Conservation (phyloP, 2,113 vertebrate species). For the Callorhinus ursinus region DNA sequence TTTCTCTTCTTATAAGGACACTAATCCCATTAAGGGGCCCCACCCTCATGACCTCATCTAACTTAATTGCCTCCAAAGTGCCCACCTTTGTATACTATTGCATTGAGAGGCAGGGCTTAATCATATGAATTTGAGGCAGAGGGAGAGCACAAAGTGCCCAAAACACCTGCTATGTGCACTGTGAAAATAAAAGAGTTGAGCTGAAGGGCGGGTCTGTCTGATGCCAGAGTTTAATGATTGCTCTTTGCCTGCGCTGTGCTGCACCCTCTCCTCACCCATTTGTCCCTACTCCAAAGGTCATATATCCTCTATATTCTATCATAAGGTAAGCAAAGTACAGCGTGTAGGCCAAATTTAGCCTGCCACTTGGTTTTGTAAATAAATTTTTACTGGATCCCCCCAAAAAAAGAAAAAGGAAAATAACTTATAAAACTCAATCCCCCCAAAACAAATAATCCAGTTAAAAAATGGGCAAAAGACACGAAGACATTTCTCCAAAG, state of each 20-base stretch:
- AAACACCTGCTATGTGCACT: neutral
- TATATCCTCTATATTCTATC: neutral
- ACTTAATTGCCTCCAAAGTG: neutral
- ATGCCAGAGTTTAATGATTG: neutral
- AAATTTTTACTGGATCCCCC: neutral
- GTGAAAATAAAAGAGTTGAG: neutral
- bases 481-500: neutral
- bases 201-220: neutral
- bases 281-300: neutral
- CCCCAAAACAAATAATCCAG: neutral
- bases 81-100: neutral
- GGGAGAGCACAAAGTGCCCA: neutral
- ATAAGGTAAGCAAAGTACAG: neutral
- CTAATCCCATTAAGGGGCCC: neutral
- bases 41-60: neutral
- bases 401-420: neutral
- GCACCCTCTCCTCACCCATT: neutral
- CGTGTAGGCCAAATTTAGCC: neutral
- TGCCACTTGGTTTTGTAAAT: neutral
- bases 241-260: neutral
- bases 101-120: neutral
- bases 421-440: neutral
- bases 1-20: neutral
- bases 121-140: neutral
- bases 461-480: neutral